Base-by-base conservation (phyloP, 2,888 invertebrate genomes). In the Eueremaeus valkanovi region DNA sequence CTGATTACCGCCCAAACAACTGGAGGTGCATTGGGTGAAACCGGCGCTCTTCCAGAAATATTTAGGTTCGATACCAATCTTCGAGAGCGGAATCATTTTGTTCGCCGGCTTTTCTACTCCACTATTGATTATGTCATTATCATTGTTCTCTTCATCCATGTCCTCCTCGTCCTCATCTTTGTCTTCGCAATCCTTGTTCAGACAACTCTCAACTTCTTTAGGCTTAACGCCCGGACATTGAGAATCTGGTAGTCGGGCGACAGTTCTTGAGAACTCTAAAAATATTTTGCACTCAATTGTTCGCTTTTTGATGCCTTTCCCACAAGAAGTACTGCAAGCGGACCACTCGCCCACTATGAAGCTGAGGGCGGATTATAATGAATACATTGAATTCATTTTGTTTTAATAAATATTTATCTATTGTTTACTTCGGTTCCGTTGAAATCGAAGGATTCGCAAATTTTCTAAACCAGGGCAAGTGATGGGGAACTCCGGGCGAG, bases 271-370 rank as follows among this genome's bases (percentile, higher is more conserved):
- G 84, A 94, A 95, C 83, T 94, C 93, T 78, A 96, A 86, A 84
- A 92, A 95, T 81, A 96, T 95, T 86, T 93, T 93, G 85, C 98
- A 98, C 80, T 91, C 89, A n/a, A 95, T 95, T 80, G 90, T 89
- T 42, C 95, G 89, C 78, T 89, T 89, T n/a, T 91, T 87, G 80
- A 90, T 86, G 0, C 96, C 97, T 83, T 92, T 91, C 0, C 96
- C 96, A 82, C 97, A 96, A 0, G 91, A 90, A 0, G 90, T 91
- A 81, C 92, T 93, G 85, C 97, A 98, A 0, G 91, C 89, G 1
- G 93, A 90, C 95, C 95, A 97, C 74, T 92, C 91, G 77, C 94
- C 94, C 78, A 92, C 90, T 81, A 95, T 90, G 86, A 92, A 97
- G 83, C 97, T 95, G 85, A 75, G 81, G 78, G 29, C 36, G 75